Evolutionary conservation across 2,113 vertebrate genomes (phyloP), one percentile per base, ranked within the genome.

Genomic region (Oreocharis arfaki): DNA sequence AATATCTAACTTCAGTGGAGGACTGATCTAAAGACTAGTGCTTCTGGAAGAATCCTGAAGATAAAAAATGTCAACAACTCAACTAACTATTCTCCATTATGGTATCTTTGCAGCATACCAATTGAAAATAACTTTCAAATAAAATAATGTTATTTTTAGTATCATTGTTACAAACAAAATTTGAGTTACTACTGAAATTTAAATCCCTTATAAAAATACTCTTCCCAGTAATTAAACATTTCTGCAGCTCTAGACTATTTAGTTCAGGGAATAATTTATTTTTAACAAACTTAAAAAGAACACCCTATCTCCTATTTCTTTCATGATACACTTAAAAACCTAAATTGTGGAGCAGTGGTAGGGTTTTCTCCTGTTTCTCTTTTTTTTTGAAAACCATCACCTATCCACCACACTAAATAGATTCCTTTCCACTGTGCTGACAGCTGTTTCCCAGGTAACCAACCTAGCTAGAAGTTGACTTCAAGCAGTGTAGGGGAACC

Each of bases 371-470:
- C 68, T 28, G 2, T 84, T 49, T 21, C 53, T 71, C 21, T 18
- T 27, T 16, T 24, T 30, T 46, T 37, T 56, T 65, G 30, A 8
- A 85, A 91, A 37, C n/a, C 23, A 2, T 55, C 71, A 92, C 79
- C 90, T 84, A 60, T 68, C 83, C 44, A 77, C 90, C 23, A 67
- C 19, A 75, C 56, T 75, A 93, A 94, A 90, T 47, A 96, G 85
- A 93, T 90, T 95, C 85, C 76, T 92, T 86, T 90, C 83, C 41
- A 44, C 85, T 93, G 71, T 83, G 80, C 95, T 90, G 90, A 90
- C 93, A 97, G 92, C 92, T 92, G 95, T 97, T 96, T 96, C 95
- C 96, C 95, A 93, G 96, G 95, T 96, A 97, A 97, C 95, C 90
- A 95, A 56, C 60, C 57, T 41, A 89, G 85, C 68, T 49, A 84